These are phyloP conservation scores for Drosophila sucinea DNA, from an alignment of 1,140 invertebrate genomes.

Conservation along the genomic window DNA sequence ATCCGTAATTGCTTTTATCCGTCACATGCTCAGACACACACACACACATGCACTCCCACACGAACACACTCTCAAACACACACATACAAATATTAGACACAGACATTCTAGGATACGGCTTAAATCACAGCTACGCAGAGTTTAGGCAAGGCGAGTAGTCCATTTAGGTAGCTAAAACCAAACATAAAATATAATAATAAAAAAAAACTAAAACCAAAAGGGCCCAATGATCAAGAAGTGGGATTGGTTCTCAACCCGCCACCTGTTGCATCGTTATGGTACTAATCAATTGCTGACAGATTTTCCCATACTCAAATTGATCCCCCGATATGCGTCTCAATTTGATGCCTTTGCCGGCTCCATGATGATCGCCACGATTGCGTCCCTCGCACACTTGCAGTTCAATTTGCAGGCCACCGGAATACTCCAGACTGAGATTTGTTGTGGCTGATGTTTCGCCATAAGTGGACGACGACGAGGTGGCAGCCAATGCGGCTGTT, in stretches of 20 bases:
- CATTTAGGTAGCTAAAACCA: slow-evolving; percentile 33
- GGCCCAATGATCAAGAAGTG: background rate
- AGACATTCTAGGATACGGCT: slow-evolving; percentile 38
- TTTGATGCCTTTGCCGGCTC: slow-evolving; percentile 90
- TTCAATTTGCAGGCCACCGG: slow-evolving; percentile 94
- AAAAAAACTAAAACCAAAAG: background rate
- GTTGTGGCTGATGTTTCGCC: slow-evolving; percentile 80
- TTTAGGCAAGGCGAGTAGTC: slow-evolving; percentile 72
- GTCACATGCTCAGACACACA: slow-evolving; percentile 1
- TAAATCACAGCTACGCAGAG: slow-evolving; percentile 76
- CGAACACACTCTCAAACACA: slow-evolving; percentile 18
- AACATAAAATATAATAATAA: slow-evolving; percentile 1
- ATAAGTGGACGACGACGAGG: slow-evolving; percentile 1
- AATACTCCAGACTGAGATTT: slow-evolving; percentile 89
- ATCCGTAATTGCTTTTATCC: slow-evolving; percentile 9
- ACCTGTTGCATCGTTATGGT: slow-evolving; percentile 90
- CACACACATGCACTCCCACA: background rate
- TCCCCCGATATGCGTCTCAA: slow-evolving; percentile 96
- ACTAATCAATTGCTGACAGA: slow-evolving; percentile 95
- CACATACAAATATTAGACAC: slow-evolving; percentile 27
- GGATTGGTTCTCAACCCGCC: slow-evolving; percentile 52
- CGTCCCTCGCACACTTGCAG: slow-evolving; percentile 91
- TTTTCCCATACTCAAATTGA: slow-evolving; percentile 93
- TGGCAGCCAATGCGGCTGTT: background rate
- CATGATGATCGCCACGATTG: slow-evolving; percentile 86